A percentile compares a stretch with the other conserved stretches of the same genome.
These are phyloP conservation scores for Spheniscus humboldti DNA, from an alignment of 2,797 vertebrate genomes.

Conservation along the genomic window DNA sequence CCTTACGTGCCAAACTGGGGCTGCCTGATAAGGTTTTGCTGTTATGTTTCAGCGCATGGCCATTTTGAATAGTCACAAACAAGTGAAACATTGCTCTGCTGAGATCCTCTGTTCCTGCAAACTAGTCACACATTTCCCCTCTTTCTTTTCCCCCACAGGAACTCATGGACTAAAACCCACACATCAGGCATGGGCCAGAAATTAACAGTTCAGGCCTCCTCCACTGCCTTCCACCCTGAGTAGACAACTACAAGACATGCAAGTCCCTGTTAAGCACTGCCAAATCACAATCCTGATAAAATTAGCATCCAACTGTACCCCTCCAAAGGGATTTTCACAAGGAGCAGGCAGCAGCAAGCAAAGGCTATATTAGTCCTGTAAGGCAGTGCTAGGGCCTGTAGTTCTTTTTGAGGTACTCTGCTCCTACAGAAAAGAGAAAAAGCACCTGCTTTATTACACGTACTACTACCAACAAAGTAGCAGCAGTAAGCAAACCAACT, in stretches of 20 bases:
- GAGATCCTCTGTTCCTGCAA: background rate
- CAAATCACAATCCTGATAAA: background rate
- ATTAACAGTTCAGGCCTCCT: background rate
- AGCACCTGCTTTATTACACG: background rate
- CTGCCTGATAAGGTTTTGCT: background rate
- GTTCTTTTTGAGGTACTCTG: background rate
- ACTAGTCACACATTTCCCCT: background rate
- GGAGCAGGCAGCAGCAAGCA: background rate
- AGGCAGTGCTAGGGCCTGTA: background rate
- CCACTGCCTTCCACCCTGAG: background rate
- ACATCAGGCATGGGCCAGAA: background rate
- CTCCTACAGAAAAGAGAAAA: background rate
- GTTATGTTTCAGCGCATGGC: background rate
- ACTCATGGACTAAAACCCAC: background rate
- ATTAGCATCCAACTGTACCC: background rate
- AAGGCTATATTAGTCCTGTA: background rate
- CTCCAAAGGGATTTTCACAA: background rate
- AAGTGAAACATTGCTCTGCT: background rate
- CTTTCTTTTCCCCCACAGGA: background rate
- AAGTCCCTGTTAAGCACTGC: background rate
- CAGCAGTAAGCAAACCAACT: background rate
- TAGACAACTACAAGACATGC: background rate
- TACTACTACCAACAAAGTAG: background rate
- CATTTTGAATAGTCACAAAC: background rate
- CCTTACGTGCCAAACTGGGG: background rate